Evolutionary conservation across 2,113 vertebrate genomes (phyloP), one percentile per base, ranked within the genome.

Genomic region (Calyptomena viridis): DNA sequence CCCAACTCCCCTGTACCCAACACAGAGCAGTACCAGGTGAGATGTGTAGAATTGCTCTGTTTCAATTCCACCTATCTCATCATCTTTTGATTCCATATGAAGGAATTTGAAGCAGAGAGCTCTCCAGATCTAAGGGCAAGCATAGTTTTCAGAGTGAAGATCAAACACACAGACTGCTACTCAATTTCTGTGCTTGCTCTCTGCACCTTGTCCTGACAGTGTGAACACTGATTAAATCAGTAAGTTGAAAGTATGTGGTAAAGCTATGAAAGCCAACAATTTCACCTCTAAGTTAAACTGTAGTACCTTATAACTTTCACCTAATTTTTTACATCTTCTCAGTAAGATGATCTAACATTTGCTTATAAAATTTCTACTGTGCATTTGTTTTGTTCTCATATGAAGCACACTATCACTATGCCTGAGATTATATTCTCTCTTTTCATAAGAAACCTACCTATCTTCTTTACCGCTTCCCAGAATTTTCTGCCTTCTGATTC

Each of bases 301-400:
- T 28, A 77, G 87, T 63, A 97, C 59, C 56, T 76, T 87, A 71
- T 77, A 87, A 42, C 77, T 78, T 85, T 82, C 83, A 92, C 52
- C 59, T 92, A 76, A 20, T 80, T 95, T 89, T 85, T 89, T 19
- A 53, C 42, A 67, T 71, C 82, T 88, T 74, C 67, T 74, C 75
- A 77, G 58, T 62, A 71, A 89, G 44, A 68, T 22, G 19, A 95
- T 42, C 53, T 71, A 78, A 8, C 64, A 73, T 66, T 84, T 86
- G 42, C 35, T 94, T 88, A 88, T 52, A 88, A 63, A 62, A 37
- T 66, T 79, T 59, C 33, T 50, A 60, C 5, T 25, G 46, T 60
- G 7, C 77, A 55, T 90, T 93, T 90, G 20, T 74, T 91, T 62
- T 56, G 22, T 39, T 83, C 59, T 46, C 1, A 1, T 35, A 53